A percentile compares a stretch with the other conserved stretches of the same genome.
phyloP scores from a whole-genome alignment of 2,113 vertebrate species.

The Craseonycteris thonglongyai region DNA sequence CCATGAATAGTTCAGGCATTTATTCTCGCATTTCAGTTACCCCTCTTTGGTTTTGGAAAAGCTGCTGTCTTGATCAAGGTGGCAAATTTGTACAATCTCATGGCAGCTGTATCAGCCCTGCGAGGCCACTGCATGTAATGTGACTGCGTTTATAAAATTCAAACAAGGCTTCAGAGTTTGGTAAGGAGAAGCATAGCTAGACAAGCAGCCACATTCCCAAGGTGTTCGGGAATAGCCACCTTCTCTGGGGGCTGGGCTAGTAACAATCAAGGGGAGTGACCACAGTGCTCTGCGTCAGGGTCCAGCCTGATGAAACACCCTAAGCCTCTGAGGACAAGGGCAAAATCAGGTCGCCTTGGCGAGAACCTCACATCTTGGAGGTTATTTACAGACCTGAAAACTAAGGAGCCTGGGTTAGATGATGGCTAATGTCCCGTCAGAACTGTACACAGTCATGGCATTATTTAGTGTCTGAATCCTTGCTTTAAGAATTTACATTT shows the following conservation, averaged over 20 bases:
- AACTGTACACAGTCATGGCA: background rate
- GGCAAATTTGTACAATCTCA: background rate
- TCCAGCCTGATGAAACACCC: background rate
- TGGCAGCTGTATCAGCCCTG: background rate
- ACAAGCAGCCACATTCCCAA: background rate
- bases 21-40: background rate
- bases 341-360: background rate
- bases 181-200: background rate
- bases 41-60: background rate
- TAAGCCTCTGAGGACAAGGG: background rate
- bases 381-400: background rate
- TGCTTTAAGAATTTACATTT: background rate
- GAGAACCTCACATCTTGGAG: background rate
- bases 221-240: background rate
- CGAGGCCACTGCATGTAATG: background rate
- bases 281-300: background rate
- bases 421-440: background rate
- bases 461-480: background rate
- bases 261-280: too few species aligned
- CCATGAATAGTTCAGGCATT: background rate
- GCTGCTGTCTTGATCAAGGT: background rate
- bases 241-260: background rate
- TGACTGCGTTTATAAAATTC: background rate
- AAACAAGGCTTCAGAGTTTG: background rate
- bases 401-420: background rate